A percentile compares a stretch with the other conserved stretches of the same genome.
Conservation (phyloP, 2,888 invertebrate genomes). For the Crepidodera aurea region DNA sequence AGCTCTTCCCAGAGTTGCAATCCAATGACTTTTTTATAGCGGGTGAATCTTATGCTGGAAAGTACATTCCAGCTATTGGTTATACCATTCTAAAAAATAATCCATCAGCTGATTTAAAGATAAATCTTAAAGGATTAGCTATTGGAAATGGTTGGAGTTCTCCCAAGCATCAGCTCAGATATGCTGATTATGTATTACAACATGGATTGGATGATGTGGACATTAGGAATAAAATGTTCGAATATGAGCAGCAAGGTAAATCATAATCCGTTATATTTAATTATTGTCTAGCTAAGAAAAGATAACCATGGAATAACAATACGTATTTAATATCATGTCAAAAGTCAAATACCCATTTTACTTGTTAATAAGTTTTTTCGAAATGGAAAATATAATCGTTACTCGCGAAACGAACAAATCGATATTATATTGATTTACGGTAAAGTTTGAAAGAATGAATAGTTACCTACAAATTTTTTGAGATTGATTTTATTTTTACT, state of each 20-base stretch:
- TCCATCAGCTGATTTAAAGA: not conserved
- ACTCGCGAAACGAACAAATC: too few relatives aligned
- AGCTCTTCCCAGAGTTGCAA: conserved; percentile 77
- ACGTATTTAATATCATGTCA: too few relatives aligned
- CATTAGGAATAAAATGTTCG: not conserved
- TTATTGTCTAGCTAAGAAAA: too few relatives aligned
- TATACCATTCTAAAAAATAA: conserved; percentile 59
- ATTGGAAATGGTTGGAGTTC: conserved; percentile 6
- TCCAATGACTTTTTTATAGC: conserved; percentile 81
- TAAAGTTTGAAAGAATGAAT: too few relatives aligned
- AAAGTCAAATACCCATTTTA: too few relatives aligned
- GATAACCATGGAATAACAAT: too few relatives aligned
- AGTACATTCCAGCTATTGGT: conserved; percentile 76
- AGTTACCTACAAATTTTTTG: too few relatives aligned
- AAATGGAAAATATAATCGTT: too few relatives aligned
- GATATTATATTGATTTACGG: too few relatives aligned
- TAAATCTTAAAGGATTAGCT: conserved; percentile 4
- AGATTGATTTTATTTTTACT: too few relatives aligned
- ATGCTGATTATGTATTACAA: not conserved
- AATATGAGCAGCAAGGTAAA: not conserved
- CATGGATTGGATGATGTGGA: not conserved
- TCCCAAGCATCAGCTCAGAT: not conserved
- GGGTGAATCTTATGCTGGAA: conserved; percentile 88
- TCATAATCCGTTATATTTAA: not conserved
- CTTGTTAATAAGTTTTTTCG: too few relatives aligned